These are phyloP conservation scores for Xestia c-nigrum DNA, from an alignment of 2,888 invertebrate species.

Conservation along the genomic window DNA sequence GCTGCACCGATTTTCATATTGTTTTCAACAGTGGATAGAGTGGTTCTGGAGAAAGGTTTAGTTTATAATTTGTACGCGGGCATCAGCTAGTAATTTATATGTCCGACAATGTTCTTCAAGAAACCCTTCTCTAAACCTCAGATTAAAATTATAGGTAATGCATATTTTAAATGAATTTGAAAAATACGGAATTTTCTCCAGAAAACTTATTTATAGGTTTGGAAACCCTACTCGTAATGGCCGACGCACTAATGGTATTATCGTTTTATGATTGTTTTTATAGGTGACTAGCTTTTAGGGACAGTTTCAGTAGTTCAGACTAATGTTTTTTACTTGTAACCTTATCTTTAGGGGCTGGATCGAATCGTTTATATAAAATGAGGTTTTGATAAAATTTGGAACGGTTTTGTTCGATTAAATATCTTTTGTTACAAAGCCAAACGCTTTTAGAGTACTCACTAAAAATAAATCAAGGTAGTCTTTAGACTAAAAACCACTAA, in stretches of 20 bases:
- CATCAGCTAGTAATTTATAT: neutral
- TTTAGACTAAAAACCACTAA: neutral
- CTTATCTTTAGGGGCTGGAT: slow-evolving; percentile 25
- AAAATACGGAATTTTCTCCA: neutral
- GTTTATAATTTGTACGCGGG: too few relatives aligned
- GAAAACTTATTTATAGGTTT: neutral
- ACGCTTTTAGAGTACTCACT: neutral
- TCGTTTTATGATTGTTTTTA: slow-evolving; percentile 61
- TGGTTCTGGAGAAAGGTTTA: too few relatives aligned
- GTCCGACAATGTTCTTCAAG: neutral
- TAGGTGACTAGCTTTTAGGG: slow-evolving; percentile 45
- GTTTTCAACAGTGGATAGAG: too few relatives aligned
- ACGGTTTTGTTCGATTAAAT: neutral
- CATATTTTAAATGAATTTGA: neutral
- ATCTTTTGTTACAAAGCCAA: neutral
- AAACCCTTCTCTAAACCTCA: neutral
- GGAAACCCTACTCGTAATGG: slow-evolving; percentile 28
- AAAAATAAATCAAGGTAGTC: neutral
- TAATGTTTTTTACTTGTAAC: slow-evolving; percentile 41
- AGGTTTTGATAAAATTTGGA: neutral
- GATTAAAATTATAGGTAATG: neutral
- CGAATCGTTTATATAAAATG: slow-evolving; percentile 18
- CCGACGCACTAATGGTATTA: slow-evolving; percentile 51
- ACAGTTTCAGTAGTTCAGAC: slow-evolving; percentile 35
- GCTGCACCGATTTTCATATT: too few relatives aligned